A percentile compares a stretch with the other conserved stretches of the same genome.
Evolutionary conservation across 2,113 vertebrate genomes (phyloP).

Genomic region (Mus pahari): DNA sequence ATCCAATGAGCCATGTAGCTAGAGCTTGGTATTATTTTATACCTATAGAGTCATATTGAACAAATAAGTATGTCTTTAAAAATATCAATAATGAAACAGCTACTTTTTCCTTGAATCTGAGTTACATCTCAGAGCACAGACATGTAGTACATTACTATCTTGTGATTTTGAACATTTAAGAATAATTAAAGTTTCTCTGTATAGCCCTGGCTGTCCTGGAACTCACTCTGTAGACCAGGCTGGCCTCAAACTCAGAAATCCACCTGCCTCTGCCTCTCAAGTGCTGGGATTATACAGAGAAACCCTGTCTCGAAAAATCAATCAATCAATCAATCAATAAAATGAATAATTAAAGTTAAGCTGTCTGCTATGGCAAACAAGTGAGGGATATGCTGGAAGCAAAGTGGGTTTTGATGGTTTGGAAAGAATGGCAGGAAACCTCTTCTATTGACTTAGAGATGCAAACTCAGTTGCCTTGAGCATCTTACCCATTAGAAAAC

Average conservation of each 20-base stretch:
- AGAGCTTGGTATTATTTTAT: not conserved
- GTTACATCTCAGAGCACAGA: not conserved
- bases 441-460: not conserved
- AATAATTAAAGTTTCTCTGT: too few species aligned
- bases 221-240: too few species aligned
- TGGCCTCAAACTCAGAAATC: too few species aligned
- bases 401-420: rapidly evolving
- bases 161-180: not conserved
- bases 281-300: too few species aligned
- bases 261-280: too few species aligned
- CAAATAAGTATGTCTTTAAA: not conserved
- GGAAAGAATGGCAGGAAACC: not conserved
- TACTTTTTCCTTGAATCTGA: not conserved
- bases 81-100: not conserved
- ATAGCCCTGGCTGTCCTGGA: too few species aligned
- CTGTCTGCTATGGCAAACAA: not conserved
- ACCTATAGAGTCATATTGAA: not conserved
- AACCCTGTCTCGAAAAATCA: too few species aligned
- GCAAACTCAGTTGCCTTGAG: too few species aligned
- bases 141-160: not conserved
- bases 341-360: not conserved
- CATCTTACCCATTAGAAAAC: not conserved
- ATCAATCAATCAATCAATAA: too few species aligned
- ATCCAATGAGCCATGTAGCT: not conserved
- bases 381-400: too few species aligned